A percentile compares a stretch with the other conserved stretches of the same genome.
phyloP scores from a whole-genome alignment of 2,113 vertebrate species.

The Sorex araneus region DNA sequence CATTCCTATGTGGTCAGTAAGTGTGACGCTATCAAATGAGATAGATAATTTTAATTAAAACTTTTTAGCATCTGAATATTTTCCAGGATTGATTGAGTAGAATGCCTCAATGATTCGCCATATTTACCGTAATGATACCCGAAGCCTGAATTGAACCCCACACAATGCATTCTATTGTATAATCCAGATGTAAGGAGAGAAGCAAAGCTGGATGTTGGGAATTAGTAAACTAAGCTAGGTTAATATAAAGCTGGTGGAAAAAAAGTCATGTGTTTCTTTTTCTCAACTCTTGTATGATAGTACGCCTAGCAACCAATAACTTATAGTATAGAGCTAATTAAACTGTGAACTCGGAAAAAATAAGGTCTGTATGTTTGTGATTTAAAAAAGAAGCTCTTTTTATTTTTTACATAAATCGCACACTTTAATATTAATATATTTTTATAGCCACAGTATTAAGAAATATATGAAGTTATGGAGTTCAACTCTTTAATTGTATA shows the following conservation, averaged over 20 bases:
- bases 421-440: neutral
- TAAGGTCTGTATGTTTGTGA: neutral
- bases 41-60: neutral
- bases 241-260: neutral
- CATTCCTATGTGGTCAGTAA: too few species aligned
- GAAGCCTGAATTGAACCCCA: neutral
- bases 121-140: neutral
- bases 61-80: neutral
- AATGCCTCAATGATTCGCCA: neutral
- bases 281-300: neutral
- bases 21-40: neutral
- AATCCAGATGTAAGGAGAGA: neutral
- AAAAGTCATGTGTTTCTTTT: neutral
- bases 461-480: neutral
- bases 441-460: neutral
- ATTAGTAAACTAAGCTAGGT: neutral
- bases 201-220: neutral
- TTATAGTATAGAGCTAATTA: neutral
- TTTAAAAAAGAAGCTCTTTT: neutral
- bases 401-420: neutral
- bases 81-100: neutral
- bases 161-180: neutral
- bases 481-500: neutral
- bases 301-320: neutral
- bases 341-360: conserved; percentile 20